Evolutionary conservation across 2,888 invertebrate species (phyloP).

Genomic region (Caenorhabditis angaria): DNA sequence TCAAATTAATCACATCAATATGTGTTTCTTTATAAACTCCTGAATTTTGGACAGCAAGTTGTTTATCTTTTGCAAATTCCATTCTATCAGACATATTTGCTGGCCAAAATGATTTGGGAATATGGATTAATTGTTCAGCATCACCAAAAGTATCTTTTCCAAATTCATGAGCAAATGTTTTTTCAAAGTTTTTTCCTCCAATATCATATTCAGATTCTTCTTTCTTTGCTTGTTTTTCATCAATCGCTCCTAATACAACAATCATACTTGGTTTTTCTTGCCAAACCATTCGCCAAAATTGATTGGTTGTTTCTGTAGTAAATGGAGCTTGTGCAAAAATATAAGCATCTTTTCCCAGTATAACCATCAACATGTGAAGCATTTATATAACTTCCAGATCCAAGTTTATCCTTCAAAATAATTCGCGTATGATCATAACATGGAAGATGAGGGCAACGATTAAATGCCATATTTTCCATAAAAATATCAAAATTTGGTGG

Average conservation of each 20-base stretch:
- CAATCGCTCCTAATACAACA: conserved; percentile 36
- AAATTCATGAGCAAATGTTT: conserved; percentile 22
- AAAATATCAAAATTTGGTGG: conserved; percentile 28
- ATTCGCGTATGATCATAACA: conserved; percentile 38
- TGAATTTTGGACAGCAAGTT: background rate
- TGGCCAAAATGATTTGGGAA: conserved; percentile 28
- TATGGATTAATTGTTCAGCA: conserved; percentile 18
- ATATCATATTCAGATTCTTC: conserved; percentile 19
- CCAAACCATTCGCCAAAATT: conserved; percentile 36
- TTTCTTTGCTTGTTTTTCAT: conserved; percentile 24
- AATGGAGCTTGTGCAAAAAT: conserved; percentile 44
- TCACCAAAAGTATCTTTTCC: conserved; percentile 16
- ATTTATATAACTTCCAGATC: conserved; percentile 24
- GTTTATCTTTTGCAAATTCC: conserved; percentile 1
- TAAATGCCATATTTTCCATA: conserved; percentile 22
- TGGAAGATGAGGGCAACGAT: conserved; percentile 29
- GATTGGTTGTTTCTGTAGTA: conserved; percentile 13
- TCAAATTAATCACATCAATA: conserved; percentile 28
- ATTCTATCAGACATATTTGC: conserved; percentile 13
- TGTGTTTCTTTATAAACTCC: conserved; percentile 22
- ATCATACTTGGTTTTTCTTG: conserved; percentile 34
- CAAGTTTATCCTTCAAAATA: conserved; percentile 14
- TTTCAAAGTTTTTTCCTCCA: conserved; percentile 18
- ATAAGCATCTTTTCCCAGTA: conserved; percentile 28
- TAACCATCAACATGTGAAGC: conserved; percentile 41